A percentile compares a stretch with the other conserved stretches of the same genome.
phyloP scores from a whole-genome alignment of 2,113 vertebrate species.

The Amphiprion ocellaris region DNA sequence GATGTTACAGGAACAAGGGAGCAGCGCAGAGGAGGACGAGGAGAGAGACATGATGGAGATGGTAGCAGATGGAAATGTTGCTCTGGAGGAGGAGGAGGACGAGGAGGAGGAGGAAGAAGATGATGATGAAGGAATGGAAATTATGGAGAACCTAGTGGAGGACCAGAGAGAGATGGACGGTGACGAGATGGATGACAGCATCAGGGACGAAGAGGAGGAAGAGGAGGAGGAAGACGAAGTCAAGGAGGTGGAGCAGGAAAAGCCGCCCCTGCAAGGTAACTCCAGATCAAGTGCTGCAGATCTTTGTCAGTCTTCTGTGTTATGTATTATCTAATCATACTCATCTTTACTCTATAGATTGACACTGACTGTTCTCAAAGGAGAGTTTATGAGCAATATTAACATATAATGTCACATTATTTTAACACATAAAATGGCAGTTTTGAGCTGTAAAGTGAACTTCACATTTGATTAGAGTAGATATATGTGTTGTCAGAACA shows the following conservation, averaged over 20 bases:
- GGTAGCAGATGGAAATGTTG: constrained; percentile 20
- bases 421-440: background rate
- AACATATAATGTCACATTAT: background rate
- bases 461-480: background rate
- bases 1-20: constrained; percentile 91
- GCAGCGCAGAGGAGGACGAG: constrained; percentile 90
- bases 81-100: constrained; percentile 58
- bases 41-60: constrained; percentile 56
- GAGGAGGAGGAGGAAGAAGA: constrained; percentile 55
- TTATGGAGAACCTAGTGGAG: constrained; percentile 86
- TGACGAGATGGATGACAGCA: constrained; percentile 84
- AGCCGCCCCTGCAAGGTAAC: constrained; percentile 69
- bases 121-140: constrained; percentile 62
- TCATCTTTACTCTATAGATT: background rate
- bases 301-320: too few species aligned
- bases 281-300: too few species aligned
- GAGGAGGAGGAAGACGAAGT: constrained; percentile 54
- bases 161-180: constrained; percentile 85
- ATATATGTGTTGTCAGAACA: background rate
- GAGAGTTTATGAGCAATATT: background rate
- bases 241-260: constrained; percentile 54
- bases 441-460: background rate
- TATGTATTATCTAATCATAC: too few species aligned
- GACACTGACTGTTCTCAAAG: background rate
- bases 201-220: constrained; percentile 63